Evolutionary conservation across 2,888 invertebrate species (phyloP).

Genomic region (Hoplodrina blanda): DNA sequence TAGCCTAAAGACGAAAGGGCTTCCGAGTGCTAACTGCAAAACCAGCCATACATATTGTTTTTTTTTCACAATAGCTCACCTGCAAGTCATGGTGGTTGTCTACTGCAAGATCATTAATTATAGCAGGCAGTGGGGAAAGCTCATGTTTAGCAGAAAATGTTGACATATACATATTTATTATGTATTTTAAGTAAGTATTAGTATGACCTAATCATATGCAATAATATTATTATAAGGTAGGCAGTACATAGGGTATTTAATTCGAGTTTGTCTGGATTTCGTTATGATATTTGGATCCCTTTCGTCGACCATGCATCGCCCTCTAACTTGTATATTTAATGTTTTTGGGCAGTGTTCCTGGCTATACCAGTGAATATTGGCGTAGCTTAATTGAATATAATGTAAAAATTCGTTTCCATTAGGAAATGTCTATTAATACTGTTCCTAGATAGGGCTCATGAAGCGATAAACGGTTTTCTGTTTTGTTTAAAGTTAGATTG

Average conservation of each 20-base stretch:
- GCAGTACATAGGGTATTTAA: constrained; percentile 31
- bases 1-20: constrained; percentile 38
- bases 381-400: constrained; percentile 42
- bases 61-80: constrained; percentile 10
- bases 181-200: constrained; percentile 48
- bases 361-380: constrained; percentile 59
- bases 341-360: constrained; percentile 41
- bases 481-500: constrained; percentile 39
- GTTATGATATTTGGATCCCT: constrained; percentile 7
- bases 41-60: constrained; percentile 21
- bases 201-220: constrained; percentile 33
- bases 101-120: constrained; percentile 1
- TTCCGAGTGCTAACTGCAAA: constrained; percentile 2
- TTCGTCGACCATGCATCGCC: constrained; percentile 32
- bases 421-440: constrained; percentile 57
- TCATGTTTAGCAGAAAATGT: constrained; percentile 9
- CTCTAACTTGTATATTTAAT: constrained; percentile 15
- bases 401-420: constrained; percentile 42
- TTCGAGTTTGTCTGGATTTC: constrained; percentile 18
- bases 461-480: constrained; percentile 10
- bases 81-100: neutral
- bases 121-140: constrained; percentile 2
- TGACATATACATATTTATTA: constrained; percentile 38
- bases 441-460: constrained; percentile 69
- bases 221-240: constrained; percentile 43